phyloP scores from a whole-genome alignment of 2,113 vertebrate genomes.

The Alosa alosa region DNA sequence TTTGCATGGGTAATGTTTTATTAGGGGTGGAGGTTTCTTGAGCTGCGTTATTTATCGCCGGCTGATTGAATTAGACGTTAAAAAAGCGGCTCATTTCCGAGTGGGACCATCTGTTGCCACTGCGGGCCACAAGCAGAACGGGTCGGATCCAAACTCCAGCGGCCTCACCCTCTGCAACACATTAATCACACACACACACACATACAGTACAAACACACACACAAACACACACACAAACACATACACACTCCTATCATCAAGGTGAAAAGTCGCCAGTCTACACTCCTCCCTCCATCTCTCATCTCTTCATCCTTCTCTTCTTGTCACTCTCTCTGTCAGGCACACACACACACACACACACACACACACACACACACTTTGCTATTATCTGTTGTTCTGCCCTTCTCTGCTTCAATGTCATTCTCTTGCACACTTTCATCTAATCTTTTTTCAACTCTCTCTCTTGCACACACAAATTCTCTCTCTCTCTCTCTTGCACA shows the following conservation, averaged over 20 bases:
- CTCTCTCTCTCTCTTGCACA: no score
- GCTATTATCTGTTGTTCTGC: no score
- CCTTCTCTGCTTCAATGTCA: not conserved
- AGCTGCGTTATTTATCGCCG: slow-evolving; percentile 43
- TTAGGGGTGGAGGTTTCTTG: slow-evolving; percentile 58
- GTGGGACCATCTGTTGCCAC: slow-evolving; percentile 53
- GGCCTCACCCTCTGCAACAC: not conserved
- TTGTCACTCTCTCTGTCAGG: not conserved
- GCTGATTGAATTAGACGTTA: slow-evolving; percentile 60
- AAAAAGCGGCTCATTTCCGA: slow-evolving; percentile 49
- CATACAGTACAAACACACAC: not conserved
- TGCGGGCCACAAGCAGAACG: not conserved
- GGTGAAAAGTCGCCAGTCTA: slow-evolving; percentile 1
- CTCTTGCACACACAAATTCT: no score
- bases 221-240: not conserved
- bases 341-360: not conserved
- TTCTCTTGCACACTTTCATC: not conserved
- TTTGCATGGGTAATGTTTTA: slow-evolving; percentile 54
- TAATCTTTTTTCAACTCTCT: no score
- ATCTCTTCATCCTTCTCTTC: not conserved
- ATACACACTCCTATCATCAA: slow-evolving; percentile 2
- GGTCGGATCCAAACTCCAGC: not conserved
- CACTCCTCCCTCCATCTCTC: not conserved
- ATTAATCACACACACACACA: slow-evolving; percentile 2
- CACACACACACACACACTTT: not conserved